These are phyloP conservation scores for Eustalomyia histrio DNA, from an alignment of 2,888 invertebrate species.

Conservation along the genomic window DNA sequence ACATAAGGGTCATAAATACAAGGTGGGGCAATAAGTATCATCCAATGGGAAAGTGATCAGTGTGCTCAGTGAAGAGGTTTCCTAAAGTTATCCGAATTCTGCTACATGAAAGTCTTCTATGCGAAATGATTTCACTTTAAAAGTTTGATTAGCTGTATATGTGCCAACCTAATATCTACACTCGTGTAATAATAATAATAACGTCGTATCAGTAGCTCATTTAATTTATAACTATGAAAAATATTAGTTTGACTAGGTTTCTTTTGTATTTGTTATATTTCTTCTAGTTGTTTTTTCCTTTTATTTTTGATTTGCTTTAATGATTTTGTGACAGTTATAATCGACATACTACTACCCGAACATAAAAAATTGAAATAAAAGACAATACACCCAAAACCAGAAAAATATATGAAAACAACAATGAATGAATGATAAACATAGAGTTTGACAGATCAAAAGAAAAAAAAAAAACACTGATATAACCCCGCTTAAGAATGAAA, in stretches of 20 bases:
- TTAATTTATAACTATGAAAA: conserved; percentile 31
- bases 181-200: not conserved
- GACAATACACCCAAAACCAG: conserved; percentile 6
- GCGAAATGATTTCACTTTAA: too few relatives aligned
- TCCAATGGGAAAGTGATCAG: too few relatives aligned
- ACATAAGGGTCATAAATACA: too few relatives aligned
- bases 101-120: too few relatives aligned
- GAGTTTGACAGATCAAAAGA: not conserved
- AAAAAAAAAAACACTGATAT: not conserved
- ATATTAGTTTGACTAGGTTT: conserved; percentile 31
- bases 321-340: conserved; percentile 61
- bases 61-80: too few relatives aligned
- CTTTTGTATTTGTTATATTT: not conserved
- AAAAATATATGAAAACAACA: not conserved
- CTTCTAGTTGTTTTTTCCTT: conserved; percentile 10
- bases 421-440: conserved; percentile 6
- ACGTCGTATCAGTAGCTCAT: conserved; percentile 29
- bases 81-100: too few relatives aligned
- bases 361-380: conserved; percentile 18
- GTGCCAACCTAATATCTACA: not conserved
- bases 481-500: conserved; percentile 31
- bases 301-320: conserved; percentile 39
- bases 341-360: conserved; percentile 24
- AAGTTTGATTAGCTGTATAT: too few relatives aligned
- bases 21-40: too few relatives aligned